Evolutionary conservation across 1,140 invertebrate genomes (phyloP), one percentile per base, ranked within the genome.

Genomic region (Bombus cullumanus): DNA sequence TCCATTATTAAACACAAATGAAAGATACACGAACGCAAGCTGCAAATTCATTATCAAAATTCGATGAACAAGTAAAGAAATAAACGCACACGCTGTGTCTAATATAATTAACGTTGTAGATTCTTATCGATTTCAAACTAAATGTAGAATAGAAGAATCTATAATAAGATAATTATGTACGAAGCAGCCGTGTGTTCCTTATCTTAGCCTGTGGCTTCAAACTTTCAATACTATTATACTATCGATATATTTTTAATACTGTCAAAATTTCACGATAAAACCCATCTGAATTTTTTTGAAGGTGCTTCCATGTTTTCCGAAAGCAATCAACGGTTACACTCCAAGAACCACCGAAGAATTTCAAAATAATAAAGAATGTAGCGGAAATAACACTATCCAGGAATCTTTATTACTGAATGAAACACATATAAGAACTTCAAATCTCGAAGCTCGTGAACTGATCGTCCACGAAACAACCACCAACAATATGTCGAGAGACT

Each of bases 351-450:
- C 78, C 1, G 92, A 92, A 62, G 93, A 92, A 43, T 94, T 94
- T 82, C 90, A 92, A 9, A 96, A 96, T 3, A 97, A 97, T 92
- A 96, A 97, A 86, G 96, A 97, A 18, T 97, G 97, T 92, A 98
- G 98, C 92, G 97, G 97, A 4, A 97, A 97, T 88, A 96, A 97
- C 85, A 97, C 97, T 1, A 95, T 97, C 66, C 97, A 97, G 91
- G 97, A 97, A 90, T 97, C 96, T 22, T 92, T 98, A 53, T 92
- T 97, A 66, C 95, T 96, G 0, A 85, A 92, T 83, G 88, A 93
- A 81, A 53, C 91, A 86, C 64, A 75, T 73, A 76, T 80, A 64
- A 86, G 86, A 47, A 88, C 85, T 69, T 90, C 90, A 41, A 93
- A 91, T 66, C 78, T 57, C 39, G 90, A 91, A 5, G 89, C 85